phyloP scores from a whole-genome alignment of 2,888 invertebrate species.

The Patella caerulea region DNA sequence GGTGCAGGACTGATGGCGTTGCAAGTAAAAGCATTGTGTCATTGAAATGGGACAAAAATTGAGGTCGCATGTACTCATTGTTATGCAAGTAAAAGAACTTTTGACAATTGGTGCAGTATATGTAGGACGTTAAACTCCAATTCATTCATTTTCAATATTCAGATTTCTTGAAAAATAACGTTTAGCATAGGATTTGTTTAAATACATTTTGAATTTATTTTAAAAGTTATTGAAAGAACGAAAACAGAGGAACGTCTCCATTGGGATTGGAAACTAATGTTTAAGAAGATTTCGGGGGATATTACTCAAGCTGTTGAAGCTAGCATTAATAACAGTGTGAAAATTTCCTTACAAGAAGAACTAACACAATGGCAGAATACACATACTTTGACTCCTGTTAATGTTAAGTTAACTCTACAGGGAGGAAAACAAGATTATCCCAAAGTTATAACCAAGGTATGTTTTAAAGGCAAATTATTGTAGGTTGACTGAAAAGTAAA shows the following conservation, averaged over 20 bases:
- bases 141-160: no score
- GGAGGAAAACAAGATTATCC: conserved; percentile 65
- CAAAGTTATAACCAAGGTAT: conserved; percentile 56
- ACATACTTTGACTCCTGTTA: conserved; percentile 44
- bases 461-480: background rate
- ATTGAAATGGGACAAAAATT: no score
- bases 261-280: conserved; percentile 66
- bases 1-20: no score
- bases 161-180: no score
- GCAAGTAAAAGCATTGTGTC: no score
- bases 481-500: no score
- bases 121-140: no score
- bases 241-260: conserved; percentile 56
- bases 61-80: no score
- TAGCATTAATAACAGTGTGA: conserved; percentile 47
- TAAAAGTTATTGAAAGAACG: conserved; percentile 59
- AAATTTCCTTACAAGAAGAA: conserved; percentile 46
- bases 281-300: conserved; percentile 61
- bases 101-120: no score
- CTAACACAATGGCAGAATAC: conserved; percentile 44
- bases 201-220: conserved; percentile 12
- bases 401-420: conserved; percentile 46
- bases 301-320: conserved; percentile 58
- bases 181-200: background rate
- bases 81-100: no score